Conservation (phyloP, 2,888 invertebrate species). For the Philonicus albiceps region DNA sequence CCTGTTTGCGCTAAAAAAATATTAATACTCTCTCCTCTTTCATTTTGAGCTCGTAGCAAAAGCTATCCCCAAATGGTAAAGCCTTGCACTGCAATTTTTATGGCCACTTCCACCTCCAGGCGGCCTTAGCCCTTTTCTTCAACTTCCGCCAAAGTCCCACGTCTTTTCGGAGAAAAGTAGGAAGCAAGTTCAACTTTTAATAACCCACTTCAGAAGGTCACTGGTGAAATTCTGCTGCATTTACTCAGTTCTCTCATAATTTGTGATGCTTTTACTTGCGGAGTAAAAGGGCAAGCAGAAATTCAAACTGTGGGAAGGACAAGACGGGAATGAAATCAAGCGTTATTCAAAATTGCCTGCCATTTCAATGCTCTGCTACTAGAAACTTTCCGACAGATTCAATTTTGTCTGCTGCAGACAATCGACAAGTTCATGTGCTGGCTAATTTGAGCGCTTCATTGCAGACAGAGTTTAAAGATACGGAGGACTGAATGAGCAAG, state of each 20-base stretch:
- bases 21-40: not conserved
- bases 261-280: not conserved
- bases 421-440: not conserved
- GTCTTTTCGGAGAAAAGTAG: not conserved
- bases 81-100: not conserved
- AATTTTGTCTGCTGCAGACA: not conserved
- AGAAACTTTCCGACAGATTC: not conserved
- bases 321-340: not conserved
- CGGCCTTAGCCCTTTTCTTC: not conserved
- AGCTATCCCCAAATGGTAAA: not conserved
- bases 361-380: not conserved
- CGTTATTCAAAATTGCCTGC: not conserved
- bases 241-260: not conserved
- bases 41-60: not conserved
- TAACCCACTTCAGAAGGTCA: not conserved
- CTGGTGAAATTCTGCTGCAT: not conserved
- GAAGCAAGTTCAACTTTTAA: not conserved
- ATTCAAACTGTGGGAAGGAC: not conserved
- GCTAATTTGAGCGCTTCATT: constrained; percentile 1
- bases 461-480: not conserved
- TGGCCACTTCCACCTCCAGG: not conserved
- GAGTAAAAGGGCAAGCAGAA: not conserved
- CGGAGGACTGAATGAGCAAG: not conserved
- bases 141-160: not conserved
- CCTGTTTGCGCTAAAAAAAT: not conserved